Conservation (phyloP, 2,113 vertebrate species). For the Nyctibius bracteatus region DNA sequence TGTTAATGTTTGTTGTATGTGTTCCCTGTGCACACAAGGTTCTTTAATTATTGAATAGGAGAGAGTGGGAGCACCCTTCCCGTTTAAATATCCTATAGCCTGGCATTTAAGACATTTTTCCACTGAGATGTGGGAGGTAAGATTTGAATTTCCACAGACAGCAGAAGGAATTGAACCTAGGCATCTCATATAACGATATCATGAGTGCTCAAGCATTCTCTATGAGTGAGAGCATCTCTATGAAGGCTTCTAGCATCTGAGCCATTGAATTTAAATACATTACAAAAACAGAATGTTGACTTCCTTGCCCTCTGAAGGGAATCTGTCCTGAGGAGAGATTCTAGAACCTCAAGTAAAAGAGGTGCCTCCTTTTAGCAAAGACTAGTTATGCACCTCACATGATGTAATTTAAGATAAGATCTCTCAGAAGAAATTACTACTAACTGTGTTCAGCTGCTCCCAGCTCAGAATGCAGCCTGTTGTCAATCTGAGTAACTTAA, state of each 20-base stretch:
- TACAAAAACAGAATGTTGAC: neutral
- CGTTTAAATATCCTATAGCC: neutral
- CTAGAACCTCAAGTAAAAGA: neutral
- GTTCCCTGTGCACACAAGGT: neutral
- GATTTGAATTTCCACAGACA: neutral
- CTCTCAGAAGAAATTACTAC: neutral
- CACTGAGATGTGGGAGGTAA: neutral
- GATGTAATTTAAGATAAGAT: neutral
- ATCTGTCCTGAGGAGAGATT: neutral
- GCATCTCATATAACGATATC: neutral
- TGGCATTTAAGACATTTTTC: neutral
- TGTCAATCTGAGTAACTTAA: neutral
- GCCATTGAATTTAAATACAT: neutral
- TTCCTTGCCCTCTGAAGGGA: neutral
- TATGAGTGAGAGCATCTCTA: neutral
- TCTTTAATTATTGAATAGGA: neutral
- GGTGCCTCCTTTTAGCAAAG: neutral
- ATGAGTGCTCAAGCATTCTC: neutral
- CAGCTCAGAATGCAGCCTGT: neutral
- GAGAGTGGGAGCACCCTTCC: neutral
- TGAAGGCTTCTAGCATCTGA: neutral
- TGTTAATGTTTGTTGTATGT: neutral
- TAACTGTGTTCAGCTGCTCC: neutral
- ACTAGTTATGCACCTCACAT: neutral
- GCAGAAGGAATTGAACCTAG: neutral